These are phyloP conservation scores for Anniella stebbinsi DNA, from an alignment of 2,797 vertebrate genomes.

Conservation along the genomic window DNA sequence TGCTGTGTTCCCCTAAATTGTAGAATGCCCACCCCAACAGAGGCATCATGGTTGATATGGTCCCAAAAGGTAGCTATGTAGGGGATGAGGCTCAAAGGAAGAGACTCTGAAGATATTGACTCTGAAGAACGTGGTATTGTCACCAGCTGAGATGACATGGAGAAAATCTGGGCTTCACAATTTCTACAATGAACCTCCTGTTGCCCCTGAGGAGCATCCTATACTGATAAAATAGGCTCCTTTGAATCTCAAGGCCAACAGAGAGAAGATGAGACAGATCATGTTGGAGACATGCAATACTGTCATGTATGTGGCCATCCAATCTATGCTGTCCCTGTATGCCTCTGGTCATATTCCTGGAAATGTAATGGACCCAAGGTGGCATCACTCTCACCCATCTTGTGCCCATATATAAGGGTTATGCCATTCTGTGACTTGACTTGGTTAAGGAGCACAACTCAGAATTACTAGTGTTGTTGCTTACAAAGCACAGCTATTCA, in stretches of 20 bases:
- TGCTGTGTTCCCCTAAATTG: conserved; percentile 83
- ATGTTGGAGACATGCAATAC: conserved; percentile 87
- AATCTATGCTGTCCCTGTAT: conserved; percentile 82
- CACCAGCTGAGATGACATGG: conserved; percentile 73
- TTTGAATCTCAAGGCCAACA: conserved; percentile 88
- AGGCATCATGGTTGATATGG: conserved; percentile 85
- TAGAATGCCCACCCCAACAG: conserved; percentile 82
- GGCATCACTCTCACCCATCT: conserved; percentile 81
- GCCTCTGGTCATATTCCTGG: conserved; percentile 82
- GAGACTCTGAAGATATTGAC: conserved; percentile 83
- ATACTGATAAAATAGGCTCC: conserved; percentile 88
- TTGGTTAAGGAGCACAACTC: conserved; percentile 67
- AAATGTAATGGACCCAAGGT: conserved; percentile 86
- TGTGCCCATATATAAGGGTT: conserved; percentile 86
- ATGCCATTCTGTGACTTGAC: conserved; percentile 84
- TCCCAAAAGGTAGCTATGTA: conserved; percentile 83
- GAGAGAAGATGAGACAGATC: conserved; percentile 91
- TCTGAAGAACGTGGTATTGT: conserved; percentile 79
- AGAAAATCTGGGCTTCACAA: conserved; percentile 84
- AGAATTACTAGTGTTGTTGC: neutral
- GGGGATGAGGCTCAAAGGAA: conserved; percentile 85
- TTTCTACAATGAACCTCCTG: conserved; percentile 85
- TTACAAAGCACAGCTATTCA: too few species aligned
- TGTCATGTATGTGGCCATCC: conserved; percentile 84
- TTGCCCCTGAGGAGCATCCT: conserved; percentile 88